Percentiles rank a stretch among this genome's conserved stretches.
phyloP scores from a whole-genome alignment of 2,888 invertebrate species.

The Autographa gamma region DNA sequence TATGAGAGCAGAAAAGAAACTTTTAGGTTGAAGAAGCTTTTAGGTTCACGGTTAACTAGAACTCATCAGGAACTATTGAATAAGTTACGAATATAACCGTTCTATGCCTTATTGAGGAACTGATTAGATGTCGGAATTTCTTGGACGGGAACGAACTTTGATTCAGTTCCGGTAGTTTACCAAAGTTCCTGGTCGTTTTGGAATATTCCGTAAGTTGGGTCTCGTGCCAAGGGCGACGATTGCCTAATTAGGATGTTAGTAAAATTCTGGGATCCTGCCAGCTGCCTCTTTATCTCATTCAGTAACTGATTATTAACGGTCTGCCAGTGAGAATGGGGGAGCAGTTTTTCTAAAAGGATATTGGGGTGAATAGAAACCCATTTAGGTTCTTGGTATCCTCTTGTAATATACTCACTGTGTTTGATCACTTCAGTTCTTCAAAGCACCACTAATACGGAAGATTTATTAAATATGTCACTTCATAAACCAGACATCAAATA shows the following conservation, averaged over 20 bases:
- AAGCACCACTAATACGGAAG: conserved; percentile 8
- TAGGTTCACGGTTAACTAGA: conserved; percentile 4
- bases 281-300: conserved; percentile 42
- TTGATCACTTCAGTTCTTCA: conserved; percentile 18
- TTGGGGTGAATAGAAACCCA: conserved; percentile 24
- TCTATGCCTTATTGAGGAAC: conserved; percentile 28
- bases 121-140: conserved; percentile 49
- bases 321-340: conserved; percentile 25
- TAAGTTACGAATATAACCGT: neutral
- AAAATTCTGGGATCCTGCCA: conserved; percentile 40
- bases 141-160: conserved; percentile 42
- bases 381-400: conserved; percentile 19
- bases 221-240: conserved; percentile 47
- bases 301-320: conserved; percentile 48
- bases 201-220: conserved; percentile 42
- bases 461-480: too few species aligned
- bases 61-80: conserved; percentile 9
- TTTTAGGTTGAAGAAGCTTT: neutral
- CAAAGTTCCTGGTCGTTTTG: conserved; percentile 42
- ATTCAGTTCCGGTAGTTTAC: conserved; percentile 38
- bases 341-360: conserved; percentile 15
- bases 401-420: conserved; percentile 15
- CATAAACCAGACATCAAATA: neutral
- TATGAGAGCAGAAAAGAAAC: neutral
- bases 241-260: conserved; percentile 40